phyloP scores from a whole-genome alignment of 2,797 vertebrate genomes.

The Megalops cyprinoides region DNA sequence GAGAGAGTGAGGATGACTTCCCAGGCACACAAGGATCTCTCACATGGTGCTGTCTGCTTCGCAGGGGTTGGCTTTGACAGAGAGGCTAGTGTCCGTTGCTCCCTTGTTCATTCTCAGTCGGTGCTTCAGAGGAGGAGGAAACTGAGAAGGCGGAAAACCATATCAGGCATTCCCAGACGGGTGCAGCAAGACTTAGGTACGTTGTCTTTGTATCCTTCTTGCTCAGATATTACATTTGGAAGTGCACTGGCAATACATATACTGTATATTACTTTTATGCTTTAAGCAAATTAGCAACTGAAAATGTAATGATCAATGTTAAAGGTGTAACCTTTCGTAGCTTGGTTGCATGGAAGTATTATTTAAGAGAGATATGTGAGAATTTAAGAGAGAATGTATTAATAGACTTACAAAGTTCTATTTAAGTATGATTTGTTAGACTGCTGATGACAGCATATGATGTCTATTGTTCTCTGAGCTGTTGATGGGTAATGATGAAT shows the following conservation, averaged over 20 bases:
- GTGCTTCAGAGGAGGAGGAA: slow-evolving; percentile 95
- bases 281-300: no score
- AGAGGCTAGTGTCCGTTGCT: slow-evolving; percentile 98
- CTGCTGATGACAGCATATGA: no score
- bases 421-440: no score
- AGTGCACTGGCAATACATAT: background rate
- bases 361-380: no score
- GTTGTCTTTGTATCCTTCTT: slow-evolving; percentile 33
- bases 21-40: slow-evolving; percentile 64
- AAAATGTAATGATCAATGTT: no score
- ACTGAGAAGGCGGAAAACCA: slow-evolving; percentile 94
- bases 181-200: slow-evolving; percentile 92
- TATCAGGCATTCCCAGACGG: slow-evolving; percentile 92
- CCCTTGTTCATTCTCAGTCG: slow-evolving; percentile 96
- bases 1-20: slow-evolving; percentile 44
- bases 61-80: slow-evolving; percentile 98
- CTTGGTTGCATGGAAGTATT: no score
- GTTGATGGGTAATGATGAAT: no score
- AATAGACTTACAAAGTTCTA: no score
- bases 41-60: slow-evolving; percentile 61
- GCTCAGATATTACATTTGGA: background rate
- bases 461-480: no score
- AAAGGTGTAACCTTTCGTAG: no score
- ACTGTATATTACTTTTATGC: no score
- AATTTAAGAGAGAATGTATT: no score